These are phyloP conservation scores for Pampus argenteus DNA, from an alignment of 2,797 vertebrate species.

Conservation along the genomic window DNA sequence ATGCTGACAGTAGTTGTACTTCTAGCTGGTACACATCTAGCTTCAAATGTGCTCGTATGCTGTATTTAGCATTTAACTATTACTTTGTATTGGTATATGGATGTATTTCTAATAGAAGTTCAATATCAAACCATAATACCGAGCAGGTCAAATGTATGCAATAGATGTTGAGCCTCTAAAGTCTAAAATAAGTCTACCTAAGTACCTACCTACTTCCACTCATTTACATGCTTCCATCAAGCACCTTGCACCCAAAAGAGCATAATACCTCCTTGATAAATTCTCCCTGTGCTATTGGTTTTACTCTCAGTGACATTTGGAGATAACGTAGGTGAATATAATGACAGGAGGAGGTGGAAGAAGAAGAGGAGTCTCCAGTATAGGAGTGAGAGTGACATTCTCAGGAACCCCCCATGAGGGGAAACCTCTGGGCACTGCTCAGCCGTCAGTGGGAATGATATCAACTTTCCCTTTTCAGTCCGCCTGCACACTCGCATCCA, in stretches of 20 bases:
- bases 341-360: conserved; percentile 30
- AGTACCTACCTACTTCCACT: too few species aligned
- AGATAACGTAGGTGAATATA: conserved; percentile 66
- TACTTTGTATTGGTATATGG: too few species aligned
- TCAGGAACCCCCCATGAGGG: conserved; percentile 69
- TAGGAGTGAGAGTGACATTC: conserved; percentile 64
- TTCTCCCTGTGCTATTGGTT: conserved; percentile 52
- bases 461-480: conserved; percentile 64
- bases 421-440: conserved; percentile 65
- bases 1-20: conserved; percentile 37
- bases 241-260: conserved; percentile 32
- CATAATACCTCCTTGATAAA: conserved; percentile 51
- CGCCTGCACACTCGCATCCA: conserved; percentile 27
- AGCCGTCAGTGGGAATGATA: conserved; percentile 60
- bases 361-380: conserved; percentile 34
- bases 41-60: conserved; percentile 32
- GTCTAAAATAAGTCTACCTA: too few species aligned
- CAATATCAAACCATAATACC: not conserved
- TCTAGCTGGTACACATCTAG: conserved; percentile 11
- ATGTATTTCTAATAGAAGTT: not conserved
- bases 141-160: not conserved
- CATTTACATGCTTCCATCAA: conserved; percentile 40
- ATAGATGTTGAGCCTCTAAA: not conserved
- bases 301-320: conserved; percentile 71
- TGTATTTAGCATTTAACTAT: too few species aligned